Base-by-base conservation (phyloP, 2,113 vertebrate genomes). In the Phycodurus eques region DNA sequence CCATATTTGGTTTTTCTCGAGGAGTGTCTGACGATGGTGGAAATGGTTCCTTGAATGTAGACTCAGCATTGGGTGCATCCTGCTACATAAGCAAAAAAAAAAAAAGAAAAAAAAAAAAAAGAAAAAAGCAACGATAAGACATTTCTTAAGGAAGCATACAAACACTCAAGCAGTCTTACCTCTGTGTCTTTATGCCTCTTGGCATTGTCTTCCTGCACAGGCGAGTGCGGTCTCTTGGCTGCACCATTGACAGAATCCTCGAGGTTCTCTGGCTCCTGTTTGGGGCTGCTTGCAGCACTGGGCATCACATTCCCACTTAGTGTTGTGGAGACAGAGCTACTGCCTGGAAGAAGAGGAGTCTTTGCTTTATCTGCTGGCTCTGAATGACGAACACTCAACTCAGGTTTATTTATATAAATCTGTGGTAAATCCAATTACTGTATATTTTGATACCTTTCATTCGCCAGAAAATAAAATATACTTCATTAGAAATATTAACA, bases 141-240 rank as follows among this genome's bases (percentile, higher is more conserved):
- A n/a, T 60, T 4, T 7, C 56, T 60, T 60, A 0, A 42, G 33
- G 14, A 46, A 19, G 42, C 2, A 27, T 8, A 15, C 33, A 39
- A n/a, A 51, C 6, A 11, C 39, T 31, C 12, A 31, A 0, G 10
- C 10, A 13, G 22, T 39, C 57, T 79, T 5, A 88, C 89, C 43
- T 91, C 89, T 0, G 87, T 11, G 1, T 95, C 93, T 86, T 91
- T 94, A 62, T 88, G 76, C 68, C 93, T 94, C 88, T 94, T 95
- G 17, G 91, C 83, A 60, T 80, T 76, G 19, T 93, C 94, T 81
- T 94, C 94, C 0, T 87, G 44, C 10, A 90, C 73, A 46, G 94
- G 93, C 0, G 93, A 95, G 69, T 84, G 92, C 42, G 91, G 90
- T 72, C 92, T 92, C 80, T 97, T 96, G 57, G 87, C 82, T 81